Percentiles rank a stretch among this genome's conserved stretches.
phyloP scores from a whole-genome alignment of 2,888 invertebrate genomes.

The Tyria jacobaeae region DNA sequence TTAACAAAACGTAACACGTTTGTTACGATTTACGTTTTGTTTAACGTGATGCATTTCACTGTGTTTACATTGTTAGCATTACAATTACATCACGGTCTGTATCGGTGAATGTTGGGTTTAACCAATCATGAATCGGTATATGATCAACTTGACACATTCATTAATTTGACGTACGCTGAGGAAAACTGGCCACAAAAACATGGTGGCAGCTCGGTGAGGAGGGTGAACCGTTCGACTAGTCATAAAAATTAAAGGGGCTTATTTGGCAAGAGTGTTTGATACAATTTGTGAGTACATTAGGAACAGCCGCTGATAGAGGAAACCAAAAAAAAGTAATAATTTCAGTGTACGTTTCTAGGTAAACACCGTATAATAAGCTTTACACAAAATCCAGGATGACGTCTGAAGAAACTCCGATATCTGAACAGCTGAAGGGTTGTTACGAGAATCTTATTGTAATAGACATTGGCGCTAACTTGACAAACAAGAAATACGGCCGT shows the following conservation, averaged over 20 bases:
- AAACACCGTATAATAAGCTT: constrained; percentile 85
- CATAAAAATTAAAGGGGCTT: constrained; percentile 79
- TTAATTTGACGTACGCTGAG: constrained; percentile 20
- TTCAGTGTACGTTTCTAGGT: constrained; percentile 61
- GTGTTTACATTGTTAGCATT: constrained; percentile 5
- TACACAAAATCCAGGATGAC: constrained; percentile 80
- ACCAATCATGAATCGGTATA: constrained; percentile 28
- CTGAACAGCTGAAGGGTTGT: constrained; percentile 90
- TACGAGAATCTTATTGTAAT: constrained; percentile 97
- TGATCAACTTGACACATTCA: constrained; percentile 23
- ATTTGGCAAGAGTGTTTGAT: constrained; percentile 85
- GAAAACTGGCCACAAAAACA: constrained; percentile 68
- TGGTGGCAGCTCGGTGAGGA: constrained; percentile 83
- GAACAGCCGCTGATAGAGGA: constrained; percentile 13
- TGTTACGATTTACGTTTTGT: no score
- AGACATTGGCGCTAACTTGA: constrained; percentile 97
- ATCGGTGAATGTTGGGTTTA: fast-evolving
- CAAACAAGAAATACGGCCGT: constrained; percentile 96
- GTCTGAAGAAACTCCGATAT: constrained; percentile 83
- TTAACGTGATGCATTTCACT: neutral
- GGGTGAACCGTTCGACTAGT: constrained; percentile 78
- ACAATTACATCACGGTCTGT: constrained; percentile 11
- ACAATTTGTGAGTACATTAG: constrained; percentile 77
- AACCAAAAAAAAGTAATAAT: constrained; percentile 29
- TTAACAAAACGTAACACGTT: constrained; percentile 33